These are phyloP conservation scores for Drosophila mimetica DNA, from an alignment of 2,888 invertebrate species.

Conservation along the genomic window DNA sequence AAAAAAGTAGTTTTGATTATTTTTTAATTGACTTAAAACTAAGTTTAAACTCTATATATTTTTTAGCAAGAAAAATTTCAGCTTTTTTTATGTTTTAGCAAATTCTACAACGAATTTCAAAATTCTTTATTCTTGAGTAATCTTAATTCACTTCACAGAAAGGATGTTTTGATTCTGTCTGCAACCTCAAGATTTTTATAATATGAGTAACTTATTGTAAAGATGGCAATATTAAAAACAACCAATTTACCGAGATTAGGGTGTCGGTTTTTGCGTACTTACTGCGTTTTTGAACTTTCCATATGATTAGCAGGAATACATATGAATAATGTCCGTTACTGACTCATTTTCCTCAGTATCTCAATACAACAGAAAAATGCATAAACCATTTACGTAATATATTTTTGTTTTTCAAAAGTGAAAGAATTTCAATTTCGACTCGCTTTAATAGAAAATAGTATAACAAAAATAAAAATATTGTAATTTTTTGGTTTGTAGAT, in stretches of 20 bases:
- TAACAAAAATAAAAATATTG: too few species aligned
- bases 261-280: neutral
- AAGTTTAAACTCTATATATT: neutral
- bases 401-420: neutral
- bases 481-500: neutral
- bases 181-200: neutral
- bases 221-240: neutral
- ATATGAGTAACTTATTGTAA: conserved; percentile 1
- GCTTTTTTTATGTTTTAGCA: too few species aligned
- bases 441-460: too few species aligned
- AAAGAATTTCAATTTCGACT: neutral
- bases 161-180: neutral
- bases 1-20: too few species aligned
- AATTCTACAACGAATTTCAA: too few species aligned
- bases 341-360: neutral
- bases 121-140: neutral
- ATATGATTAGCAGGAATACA: neutral
- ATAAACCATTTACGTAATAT: neutral
- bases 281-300: neutral
- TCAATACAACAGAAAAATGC: neutral
- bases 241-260: neutral
- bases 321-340: conserved; percentile 2
- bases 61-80: neutral
- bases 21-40: too few species aligned
- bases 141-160: neutral